These are phyloP conservation scores for Lepidochitona cinerea DNA, from an alignment of 2,888 invertebrate species.

Conservation along the genomic window DNA sequence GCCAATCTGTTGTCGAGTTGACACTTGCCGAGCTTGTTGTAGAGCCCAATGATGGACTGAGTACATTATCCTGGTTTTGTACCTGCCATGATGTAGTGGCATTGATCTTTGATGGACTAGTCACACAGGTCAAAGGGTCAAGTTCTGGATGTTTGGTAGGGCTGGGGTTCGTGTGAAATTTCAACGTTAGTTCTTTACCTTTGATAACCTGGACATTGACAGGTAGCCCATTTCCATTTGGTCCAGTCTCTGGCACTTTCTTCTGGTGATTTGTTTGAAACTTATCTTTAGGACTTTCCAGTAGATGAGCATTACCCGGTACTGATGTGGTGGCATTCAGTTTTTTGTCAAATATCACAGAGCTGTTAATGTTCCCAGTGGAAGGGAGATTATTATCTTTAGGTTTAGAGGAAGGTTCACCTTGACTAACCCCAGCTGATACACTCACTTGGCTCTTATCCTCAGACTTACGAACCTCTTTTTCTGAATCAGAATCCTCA, in stretches of 20 bases:
- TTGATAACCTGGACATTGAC: not conserved
- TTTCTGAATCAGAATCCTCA: slow-evolving; percentile 66
- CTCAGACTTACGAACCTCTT: slow-evolving; percentile 24
- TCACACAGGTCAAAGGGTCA: slow-evolving; percentile 16
- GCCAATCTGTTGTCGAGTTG: slow-evolving; percentile 69
- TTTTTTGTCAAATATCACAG: slow-evolving; percentile 48
- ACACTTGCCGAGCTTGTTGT: slow-evolving; percentile 60
- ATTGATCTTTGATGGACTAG: slow-evolving; percentile 41
- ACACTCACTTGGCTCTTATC: not conserved
- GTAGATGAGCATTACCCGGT: slow-evolving; percentile 52
- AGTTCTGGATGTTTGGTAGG: slow-evolving; percentile 11
- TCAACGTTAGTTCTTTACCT: slow-evolving; percentile 17
- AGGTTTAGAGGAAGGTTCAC: not conserved
- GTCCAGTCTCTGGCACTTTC: not conserved
- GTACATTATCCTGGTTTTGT: slow-evolving; percentile 49
- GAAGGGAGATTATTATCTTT: not conserved
- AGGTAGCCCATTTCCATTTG: not conserved
- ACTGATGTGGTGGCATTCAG: slow-evolving; percentile 60
- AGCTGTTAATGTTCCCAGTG: not conserved
- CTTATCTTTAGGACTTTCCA: slow-evolving; percentile 31
- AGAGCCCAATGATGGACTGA: slow-evolving; percentile 64
- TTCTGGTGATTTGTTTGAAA: not conserved
- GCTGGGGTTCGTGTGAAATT: slow-evolving; percentile 8
- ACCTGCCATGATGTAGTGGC: slow-evolving; percentile 65
- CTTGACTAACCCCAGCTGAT: not conserved